These are phyloP conservation scores for Heterotis niloticus DNA, from an alignment of 2,113 vertebrate genomes.

Conservation along the genomic window DNA sequence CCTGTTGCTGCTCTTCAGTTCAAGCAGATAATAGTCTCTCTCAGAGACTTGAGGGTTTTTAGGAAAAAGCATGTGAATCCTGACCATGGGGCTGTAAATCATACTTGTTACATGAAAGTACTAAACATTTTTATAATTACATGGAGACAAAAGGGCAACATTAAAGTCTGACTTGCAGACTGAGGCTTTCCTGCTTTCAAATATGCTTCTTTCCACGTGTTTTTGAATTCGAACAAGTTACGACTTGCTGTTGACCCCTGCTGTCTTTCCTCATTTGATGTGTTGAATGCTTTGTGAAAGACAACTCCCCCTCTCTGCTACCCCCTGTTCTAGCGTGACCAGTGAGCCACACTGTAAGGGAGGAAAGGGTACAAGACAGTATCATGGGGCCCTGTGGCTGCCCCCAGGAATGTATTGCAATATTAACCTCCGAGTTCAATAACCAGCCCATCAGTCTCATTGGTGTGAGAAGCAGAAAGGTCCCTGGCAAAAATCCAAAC, in stretches of 20 bases:
- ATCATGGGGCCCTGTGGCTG: conserved; percentile 20
- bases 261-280: conserved; percentile 3
- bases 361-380: not conserved
- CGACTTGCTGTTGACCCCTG: conserved; percentile 28
- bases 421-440: conserved; percentile 35
- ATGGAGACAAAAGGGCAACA: conserved; percentile 1
- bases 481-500: not conserved
- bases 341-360: too few relatives aligned
- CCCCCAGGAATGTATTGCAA: conserved; percentile 33
- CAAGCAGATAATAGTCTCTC: too few relatives aligned
- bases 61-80: conserved; percentile 30
- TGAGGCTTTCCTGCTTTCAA: not conserved
- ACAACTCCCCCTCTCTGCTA: not conserved
- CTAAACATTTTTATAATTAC: conserved; percentile 26
- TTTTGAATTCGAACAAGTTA: conserved; percentile 23
- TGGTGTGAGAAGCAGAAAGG: not conserved
- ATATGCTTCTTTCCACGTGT: conserved; percentile 3
- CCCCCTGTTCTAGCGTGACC: not conserved
- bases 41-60: too few relatives aligned
- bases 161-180: conserved; percentile 1
- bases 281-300: not conserved
- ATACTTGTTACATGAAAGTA: conserved; percentile 37
- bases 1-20: too few relatives aligned
- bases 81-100: conserved; percentile 25
- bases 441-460: conserved; percentile 22